Base-by-base conservation (phyloP, 2,888 invertebrate genomes). In the Andrena marginata region DNA sequence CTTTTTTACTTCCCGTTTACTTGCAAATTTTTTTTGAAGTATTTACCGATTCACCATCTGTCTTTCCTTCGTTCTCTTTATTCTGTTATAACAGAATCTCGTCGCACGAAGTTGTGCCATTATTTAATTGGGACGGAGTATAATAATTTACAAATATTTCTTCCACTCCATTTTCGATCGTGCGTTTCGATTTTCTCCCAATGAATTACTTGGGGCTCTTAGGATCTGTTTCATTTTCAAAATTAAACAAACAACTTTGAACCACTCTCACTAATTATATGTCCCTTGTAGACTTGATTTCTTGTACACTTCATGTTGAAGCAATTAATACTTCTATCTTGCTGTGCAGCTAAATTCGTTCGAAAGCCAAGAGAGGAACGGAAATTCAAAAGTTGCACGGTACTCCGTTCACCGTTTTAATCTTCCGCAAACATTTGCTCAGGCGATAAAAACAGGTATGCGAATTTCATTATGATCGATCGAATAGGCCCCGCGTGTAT, bases 381-480 rank as follows among this genome's bases (percentile, higher is more conserved):
- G 10, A 26, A n/a, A 29, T 10, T 10, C 13, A 0, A 59, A 20
- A 2, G 1, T 29, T 60, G 51, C 33, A 2, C 49, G 4, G 16
- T 48, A 13, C 13, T 48, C n/a, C n/a, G n/a, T 54, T 48, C 16
- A 20, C 29, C 20, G 16, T 20, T 51, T 60, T 84, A 82, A 84
- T 80, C 85, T 83, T 54, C n/a, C 10, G 35, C 51, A 76, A 78
- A 76, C 75, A 74, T 42, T 79, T 85, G 33, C 72, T 56, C 85
- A 54, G 62, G 35, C 74, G 85, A 78, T 56, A 80, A 51, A 6
- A 51, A 6, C 31, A 31, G 16, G 59, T 72, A 59, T 7, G 13
- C 29, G 67, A 64, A 78, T 63, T 77, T 67, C 49, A n/a, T 20
- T 42, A 10, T 29, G 10, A 64, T 73, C 73, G 56, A 75, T 42